A percentile compares a stretch with the other conserved stretches of the same genome.
phyloP scores from a whole-genome alignment of 1,140 invertebrate species.

The Aphaenogaster rudis region DNA sequence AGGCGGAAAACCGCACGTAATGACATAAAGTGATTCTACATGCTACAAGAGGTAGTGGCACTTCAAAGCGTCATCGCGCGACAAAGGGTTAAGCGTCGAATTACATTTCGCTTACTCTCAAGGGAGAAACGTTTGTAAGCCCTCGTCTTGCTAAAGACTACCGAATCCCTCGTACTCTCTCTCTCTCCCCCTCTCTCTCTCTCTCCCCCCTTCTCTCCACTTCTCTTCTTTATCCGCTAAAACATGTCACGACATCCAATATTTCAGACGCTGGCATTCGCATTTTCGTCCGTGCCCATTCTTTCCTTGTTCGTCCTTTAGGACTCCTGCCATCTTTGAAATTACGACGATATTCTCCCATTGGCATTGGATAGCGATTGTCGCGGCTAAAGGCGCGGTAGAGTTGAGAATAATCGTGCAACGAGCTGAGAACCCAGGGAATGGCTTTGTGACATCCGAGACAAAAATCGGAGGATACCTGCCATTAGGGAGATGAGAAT shows the following conservation, averaged over 20 bases:
- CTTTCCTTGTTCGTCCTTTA: conserved; percentile 11
- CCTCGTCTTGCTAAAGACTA: conserved; percentile 25
- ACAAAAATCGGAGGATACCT: conserved; percentile 67
- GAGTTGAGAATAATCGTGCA: conserved; percentile 58
- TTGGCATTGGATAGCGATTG: conserved; percentile 60
- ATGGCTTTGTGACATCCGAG: conserved; percentile 63
- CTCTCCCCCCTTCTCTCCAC: background rate
- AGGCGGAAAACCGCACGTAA: conserved; percentile 46
- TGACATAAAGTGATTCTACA: conserved; percentile 54
- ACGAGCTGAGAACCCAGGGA: conserved; percentile 7
- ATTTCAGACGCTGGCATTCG: conserved; percentile 41
- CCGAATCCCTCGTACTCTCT: background rate
- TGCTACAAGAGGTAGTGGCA: conserved; percentile 35
- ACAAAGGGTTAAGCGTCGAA: conserved; percentile 63
- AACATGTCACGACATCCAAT: conserved; percentile 50
- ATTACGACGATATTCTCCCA: conserved; percentile 47
- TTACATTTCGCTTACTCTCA: conserved; percentile 52
- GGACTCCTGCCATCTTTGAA: conserved; percentile 35
- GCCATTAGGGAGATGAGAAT: conserved; percentile 72
- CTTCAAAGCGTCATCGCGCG: conserved; percentile 43
- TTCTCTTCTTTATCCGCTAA: background rate
- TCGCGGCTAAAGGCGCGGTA: conserved; percentile 43
- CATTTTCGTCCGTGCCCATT: conserved; percentile 23
- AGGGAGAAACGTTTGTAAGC: conserved; percentile 55
- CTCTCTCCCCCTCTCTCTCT: too few species aligned